These are phyloP conservation scores for Discoglossus pictus DNA, from an alignment of 2,797 vertebrate genomes.

Conservation along the genomic window DNA sequence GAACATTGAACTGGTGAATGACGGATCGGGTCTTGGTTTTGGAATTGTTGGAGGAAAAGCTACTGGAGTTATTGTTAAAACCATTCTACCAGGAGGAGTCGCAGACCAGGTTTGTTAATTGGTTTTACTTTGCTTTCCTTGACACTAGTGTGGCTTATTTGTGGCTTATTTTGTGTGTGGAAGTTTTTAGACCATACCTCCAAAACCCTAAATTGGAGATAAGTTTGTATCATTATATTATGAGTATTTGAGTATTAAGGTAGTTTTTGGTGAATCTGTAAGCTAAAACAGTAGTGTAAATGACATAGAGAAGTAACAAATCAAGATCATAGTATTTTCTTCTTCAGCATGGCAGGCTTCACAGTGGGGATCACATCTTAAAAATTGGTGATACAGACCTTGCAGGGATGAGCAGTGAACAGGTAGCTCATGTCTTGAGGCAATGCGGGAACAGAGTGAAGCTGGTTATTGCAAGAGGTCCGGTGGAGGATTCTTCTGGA, in stretches of 20 bases:
- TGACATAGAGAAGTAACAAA: too few relatives aligned
- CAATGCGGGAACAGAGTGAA: constrained; percentile 92
- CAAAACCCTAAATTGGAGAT: too few relatives aligned
- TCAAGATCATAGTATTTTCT: too few relatives aligned
- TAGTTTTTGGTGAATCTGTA: too few relatives aligned
- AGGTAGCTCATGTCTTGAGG: constrained; percentile 93
- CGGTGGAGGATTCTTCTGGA: constrained; percentile 72
- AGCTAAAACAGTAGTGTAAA: too few relatives aligned
- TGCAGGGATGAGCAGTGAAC: constrained; percentile 91
- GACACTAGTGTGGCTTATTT: too few relatives aligned
- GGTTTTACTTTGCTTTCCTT: not conserved
- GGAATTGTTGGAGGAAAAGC: constrained; percentile 95
- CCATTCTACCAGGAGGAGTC: constrained; percentile 92
- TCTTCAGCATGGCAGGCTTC: constrained; percentile 84
- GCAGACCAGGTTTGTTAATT: constrained; percentile 85
- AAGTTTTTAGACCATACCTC: too few relatives aligned
- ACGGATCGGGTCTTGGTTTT: constrained; percentile 94
- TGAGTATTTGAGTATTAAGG: too few relatives aligned
- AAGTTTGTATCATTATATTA: too few relatives aligned
- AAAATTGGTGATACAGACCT: constrained; percentile 95
- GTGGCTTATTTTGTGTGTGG: too few relatives aligned
- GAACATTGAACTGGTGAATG: constrained; percentile 92
- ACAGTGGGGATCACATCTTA: constrained; percentile 94
- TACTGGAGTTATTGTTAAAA: constrained; percentile 95
- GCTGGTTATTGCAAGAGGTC: constrained; percentile 88